Percentiles rank a stretch among this genome's conserved stretches.
phyloP scores from a whole-genome alignment of 2,113 vertebrate species.

The Melospiza georgiana region DNA sequence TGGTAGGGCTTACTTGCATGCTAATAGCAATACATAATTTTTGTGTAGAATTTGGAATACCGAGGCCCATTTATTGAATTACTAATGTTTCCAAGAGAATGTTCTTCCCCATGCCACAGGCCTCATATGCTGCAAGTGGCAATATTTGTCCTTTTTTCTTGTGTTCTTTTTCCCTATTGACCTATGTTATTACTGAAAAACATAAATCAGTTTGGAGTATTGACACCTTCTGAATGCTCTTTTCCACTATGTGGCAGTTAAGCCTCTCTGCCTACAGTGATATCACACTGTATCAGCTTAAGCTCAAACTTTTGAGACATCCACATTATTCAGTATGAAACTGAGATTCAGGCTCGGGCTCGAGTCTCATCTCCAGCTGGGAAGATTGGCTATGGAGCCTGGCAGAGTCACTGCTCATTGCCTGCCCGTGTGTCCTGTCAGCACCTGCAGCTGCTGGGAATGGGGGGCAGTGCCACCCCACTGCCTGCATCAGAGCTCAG shows the following conservation, averaged over 20 bases:
- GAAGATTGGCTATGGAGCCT: neutral
- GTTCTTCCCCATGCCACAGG: neutral
- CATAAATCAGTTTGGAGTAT: neutral
- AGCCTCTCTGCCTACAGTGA: neutral
- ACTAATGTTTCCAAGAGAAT: neutral
- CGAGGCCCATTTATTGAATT: neutral
- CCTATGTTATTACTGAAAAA: neutral
- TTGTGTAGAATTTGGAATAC: neutral
- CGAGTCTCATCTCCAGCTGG: neutral
- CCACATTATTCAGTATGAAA: neutral
- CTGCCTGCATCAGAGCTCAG: neutral
- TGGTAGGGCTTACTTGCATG: constrained; percentile 8
- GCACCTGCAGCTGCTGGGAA: neutral
- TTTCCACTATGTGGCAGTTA: neutral
- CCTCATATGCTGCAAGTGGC: neutral
- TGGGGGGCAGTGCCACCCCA: neutral
- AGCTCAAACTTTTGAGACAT: neutral
- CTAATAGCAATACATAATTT: neutral
- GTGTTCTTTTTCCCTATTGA: neutral
- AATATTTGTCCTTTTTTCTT: neutral
- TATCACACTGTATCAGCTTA: neutral
- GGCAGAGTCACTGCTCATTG: neutral
- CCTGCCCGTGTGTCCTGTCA: neutral
- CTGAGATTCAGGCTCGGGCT: neutral
- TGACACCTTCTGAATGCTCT: neutral